phyloP scores from a whole-genome alignment of 2,797 vertebrate species.

The Petrocephalus sullivani region DNA sequence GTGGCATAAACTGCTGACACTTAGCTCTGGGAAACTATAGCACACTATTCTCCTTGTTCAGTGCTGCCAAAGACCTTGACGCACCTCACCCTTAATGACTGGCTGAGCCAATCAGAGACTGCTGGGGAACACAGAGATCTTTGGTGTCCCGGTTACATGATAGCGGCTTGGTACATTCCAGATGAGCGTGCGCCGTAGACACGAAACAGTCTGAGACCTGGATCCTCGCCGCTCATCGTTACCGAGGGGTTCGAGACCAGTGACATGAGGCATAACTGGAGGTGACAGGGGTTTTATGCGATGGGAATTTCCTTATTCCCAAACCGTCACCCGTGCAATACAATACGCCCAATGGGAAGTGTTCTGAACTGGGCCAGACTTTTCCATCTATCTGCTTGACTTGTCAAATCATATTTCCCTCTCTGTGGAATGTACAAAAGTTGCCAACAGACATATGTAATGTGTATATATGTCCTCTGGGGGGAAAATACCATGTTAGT shows the following conservation, averaged over 20 bases:
- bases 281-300: background rate
- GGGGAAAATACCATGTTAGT: background rate
- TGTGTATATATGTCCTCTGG: background rate
- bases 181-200: background rate
- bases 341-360: background rate
- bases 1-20: background rate
- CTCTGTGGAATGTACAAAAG: background rate
- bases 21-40: background rate
- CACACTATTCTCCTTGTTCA: background rate
- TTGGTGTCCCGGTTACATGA: background rate
- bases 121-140: background rate
- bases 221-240: background rate
- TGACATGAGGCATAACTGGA: background rate
- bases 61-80: background rate
- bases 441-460: slow-evolving; percentile 16
- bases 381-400: slow-evolving; percentile 17
- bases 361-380: background rate
- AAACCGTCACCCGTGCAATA: background rate
- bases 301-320: background rate
- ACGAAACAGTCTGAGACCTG: background rate
- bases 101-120: background rate
- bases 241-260: background rate
- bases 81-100: background rate
- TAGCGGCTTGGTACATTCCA: background rate
- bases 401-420: slow-evolving; percentile 6